Evolutionary conservation across 92 coral and sea anemone genomes (phyloP).

Genomic region (Epizoanthus illoricatus): DNA sequence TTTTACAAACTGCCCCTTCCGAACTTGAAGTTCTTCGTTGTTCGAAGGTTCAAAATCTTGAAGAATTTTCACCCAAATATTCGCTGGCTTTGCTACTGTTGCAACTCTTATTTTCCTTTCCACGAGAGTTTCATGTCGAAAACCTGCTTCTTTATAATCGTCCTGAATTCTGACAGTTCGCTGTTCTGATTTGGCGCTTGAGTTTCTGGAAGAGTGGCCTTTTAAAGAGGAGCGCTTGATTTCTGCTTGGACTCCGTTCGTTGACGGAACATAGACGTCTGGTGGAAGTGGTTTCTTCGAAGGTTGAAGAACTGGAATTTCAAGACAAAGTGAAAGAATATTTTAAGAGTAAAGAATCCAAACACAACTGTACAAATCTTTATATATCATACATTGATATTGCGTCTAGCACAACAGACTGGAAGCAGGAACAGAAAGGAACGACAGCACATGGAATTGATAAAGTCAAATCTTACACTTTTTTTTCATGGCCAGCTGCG

Average conservation of each 20-base stretch:
- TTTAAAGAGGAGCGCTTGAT: conserved; percentile 74
- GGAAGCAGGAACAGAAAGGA: background rate
- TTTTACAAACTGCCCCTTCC: conserved; percentile 68
- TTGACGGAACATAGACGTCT: conserved; percentile 61
- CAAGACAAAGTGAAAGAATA: background rate
- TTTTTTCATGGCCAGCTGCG: conserved; percentile 72
- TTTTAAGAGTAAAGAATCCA: conserved; percentile 7
- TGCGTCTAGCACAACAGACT: background rate
- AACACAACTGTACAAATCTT: background rate
- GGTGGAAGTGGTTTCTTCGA: conserved; percentile 66
- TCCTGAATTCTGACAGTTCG: conserved; percentile 74
- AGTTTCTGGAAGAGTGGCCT: conserved; percentile 56
- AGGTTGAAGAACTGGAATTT: conserved; percentile 55
- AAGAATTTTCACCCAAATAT: conserved; percentile 61
- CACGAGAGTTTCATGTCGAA: conserved; percentile 54
- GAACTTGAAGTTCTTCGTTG: conserved; percentile 71
- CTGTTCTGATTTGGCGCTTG: conserved; percentile 49
- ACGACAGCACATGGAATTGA: background rate
- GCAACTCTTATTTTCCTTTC: conserved; percentile 75
- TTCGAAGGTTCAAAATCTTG: conserved; percentile 66
- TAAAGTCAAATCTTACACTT: conserved; percentile 54
- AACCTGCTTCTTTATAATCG: conserved; percentile 47
- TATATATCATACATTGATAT: conserved; percentile 15
- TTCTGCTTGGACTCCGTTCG: conserved; percentile 16
- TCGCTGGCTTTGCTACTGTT: conserved; percentile 72